A percentile compares a stretch with the other conserved stretches of the same genome.
phyloP scores from a whole-genome alignment of 2,888 invertebrate genomes.

The Amiota communis region DNA sequence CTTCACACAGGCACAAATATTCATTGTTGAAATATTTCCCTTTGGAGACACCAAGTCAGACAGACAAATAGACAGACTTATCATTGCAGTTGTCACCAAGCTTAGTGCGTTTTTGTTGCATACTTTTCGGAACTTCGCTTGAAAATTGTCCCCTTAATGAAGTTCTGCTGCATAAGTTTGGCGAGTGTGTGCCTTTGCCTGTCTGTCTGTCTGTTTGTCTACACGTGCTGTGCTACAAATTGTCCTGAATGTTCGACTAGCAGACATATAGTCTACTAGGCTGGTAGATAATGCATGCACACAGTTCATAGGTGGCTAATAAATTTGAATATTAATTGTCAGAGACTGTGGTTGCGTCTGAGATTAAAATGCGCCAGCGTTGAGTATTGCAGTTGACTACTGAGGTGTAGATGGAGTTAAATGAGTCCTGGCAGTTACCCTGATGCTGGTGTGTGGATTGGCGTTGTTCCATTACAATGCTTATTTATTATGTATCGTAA shows the following conservation, averaged over 20 bases:
- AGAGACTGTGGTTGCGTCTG: constrained; percentile 46
- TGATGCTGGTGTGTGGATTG: background rate
- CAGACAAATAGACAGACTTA: constrained; percentile 29
- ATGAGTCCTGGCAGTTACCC: background rate
- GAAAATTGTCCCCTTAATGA: constrained; percentile 31
- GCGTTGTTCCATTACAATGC: background rate
- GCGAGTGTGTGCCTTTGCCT: constrained; percentile 10
- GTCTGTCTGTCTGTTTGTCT: constrained; percentile 13
- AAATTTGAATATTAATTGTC: constrained; percentile 71
- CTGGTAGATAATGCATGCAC: constrained; percentile 70
- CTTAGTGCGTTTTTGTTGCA: constrained; percentile 4
- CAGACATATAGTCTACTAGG: constrained; percentile 40
- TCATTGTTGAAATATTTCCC: constrained; percentile 67
- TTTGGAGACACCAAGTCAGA: constrained; percentile 63
- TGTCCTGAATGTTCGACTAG: constrained; percentile 30
- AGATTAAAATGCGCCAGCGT: constrained; percentile 25
- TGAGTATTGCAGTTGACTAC: background rate
- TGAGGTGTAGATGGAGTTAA: background rate
- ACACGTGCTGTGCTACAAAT: constrained; percentile 19
- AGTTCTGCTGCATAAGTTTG: constrained; percentile 18
- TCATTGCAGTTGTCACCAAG: constrained; percentile 14
- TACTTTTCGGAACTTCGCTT: background rate
- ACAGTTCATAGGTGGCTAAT: constrained; percentile 71
- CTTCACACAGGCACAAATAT: background rate
- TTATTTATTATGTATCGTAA: constrained; percentile 19